phyloP scores from a whole-genome alignment of 92 coral and sea anemone genomes.

The Palythoa grandis region DNA sequence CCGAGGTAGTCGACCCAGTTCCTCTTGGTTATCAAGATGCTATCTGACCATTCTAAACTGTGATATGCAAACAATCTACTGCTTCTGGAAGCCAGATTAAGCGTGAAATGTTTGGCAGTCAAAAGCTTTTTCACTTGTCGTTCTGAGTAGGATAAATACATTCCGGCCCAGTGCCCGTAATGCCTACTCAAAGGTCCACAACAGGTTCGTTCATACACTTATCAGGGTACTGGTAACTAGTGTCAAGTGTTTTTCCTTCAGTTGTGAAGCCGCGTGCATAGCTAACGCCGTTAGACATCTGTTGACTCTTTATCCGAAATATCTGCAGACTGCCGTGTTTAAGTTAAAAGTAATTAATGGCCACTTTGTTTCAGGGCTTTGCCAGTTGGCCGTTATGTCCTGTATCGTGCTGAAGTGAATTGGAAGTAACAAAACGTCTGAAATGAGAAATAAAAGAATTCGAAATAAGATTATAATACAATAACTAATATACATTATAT shows the following conservation, averaged over 20 bases:
- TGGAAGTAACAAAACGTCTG: slow-evolving; percentile 36
- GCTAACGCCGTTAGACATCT: neutral
- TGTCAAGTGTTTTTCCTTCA: neutral
- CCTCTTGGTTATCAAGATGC: too few relatives aligned
- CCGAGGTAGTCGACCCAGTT: too few relatives aligned
- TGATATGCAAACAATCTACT: too few relatives aligned
- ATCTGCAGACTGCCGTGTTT: neutral
- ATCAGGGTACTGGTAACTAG: neutral
- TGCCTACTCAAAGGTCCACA: too few relatives aligned
- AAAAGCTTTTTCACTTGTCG: neutral
- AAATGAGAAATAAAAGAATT: neutral
- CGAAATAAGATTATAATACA: neutral
- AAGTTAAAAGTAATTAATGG: neutral
- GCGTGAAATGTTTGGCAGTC: neutral
- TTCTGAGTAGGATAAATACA: neutral
- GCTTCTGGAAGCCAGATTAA: neutral
- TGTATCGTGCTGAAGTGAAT: neutral
- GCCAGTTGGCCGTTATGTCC: neutral
- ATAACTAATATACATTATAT: neutral
- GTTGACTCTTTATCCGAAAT: neutral
- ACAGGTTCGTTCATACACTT: too few relatives aligned
- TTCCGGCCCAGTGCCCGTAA: too few relatives aligned
- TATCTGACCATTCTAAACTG: too few relatives aligned
- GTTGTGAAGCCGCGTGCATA: neutral
- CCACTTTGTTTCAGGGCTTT: neutral